phyloP scores from a whole-genome alignment of 2,888 invertebrate species.

The Colletes collaris region DNA sequence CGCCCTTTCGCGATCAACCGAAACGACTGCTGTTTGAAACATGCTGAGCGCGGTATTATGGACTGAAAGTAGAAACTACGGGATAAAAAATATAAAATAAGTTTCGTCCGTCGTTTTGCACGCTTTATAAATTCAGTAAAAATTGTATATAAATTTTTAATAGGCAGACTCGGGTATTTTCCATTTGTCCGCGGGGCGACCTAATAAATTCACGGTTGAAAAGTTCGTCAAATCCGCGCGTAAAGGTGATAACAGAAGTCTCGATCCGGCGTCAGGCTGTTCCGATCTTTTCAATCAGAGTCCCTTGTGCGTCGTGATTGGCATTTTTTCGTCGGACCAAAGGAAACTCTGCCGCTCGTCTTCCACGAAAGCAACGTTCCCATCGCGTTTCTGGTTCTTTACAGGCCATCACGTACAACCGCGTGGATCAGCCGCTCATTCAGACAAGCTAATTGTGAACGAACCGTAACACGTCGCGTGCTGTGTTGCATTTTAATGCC shows the following conservation, averaged over 20 bases:
- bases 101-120: too few relatives aligned
- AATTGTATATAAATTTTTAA: too few relatives aligned
- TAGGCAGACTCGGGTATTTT: too few relatives aligned
- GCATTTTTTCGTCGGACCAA: not conserved
- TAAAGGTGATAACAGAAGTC: not conserved
- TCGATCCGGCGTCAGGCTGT: not conserved
- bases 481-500: constrained; percentile 45
- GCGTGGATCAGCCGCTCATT: constrained; percentile 50
- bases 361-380: not conserved
- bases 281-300: constrained; percentile 38
- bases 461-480: constrained; percentile 46
- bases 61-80: too few relatives aligned
- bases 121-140: too few relatives aligned
- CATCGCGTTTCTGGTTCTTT: not conserved
- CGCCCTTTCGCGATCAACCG: not conserved
- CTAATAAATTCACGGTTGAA: too few relatives aligned
- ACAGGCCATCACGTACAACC: constrained; percentile 18
- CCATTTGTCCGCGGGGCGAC: too few relatives aligned
- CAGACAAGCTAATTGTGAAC: constrained; percentile 58
- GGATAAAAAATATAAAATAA: too few relatives aligned
- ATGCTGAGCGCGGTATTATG: not conserved
- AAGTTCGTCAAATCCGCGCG: too few relatives aligned
- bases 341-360: constrained; percentile 8
- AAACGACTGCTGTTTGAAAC: not conserved
- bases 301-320: constrained; percentile 10